phyloP scores from a whole-genome alignment of 2,113 vertebrate species.

The Erythrocercus mccallii region DNA sequence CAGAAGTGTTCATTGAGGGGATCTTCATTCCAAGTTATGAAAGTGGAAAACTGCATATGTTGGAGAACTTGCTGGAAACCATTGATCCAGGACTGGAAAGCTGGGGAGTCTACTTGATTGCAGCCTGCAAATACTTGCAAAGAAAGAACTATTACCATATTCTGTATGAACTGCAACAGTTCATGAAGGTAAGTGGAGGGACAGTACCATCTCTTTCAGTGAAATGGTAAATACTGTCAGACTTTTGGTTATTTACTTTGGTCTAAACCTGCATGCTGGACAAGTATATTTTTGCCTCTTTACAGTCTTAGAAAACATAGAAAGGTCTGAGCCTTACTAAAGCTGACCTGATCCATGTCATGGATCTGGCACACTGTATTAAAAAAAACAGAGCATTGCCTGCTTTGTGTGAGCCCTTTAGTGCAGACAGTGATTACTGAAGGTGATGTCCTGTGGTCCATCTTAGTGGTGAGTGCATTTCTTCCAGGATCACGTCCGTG shows the following conservation, averaged over 20 bases:
- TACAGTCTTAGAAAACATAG: not conserved
- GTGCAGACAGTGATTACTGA: not conserved
- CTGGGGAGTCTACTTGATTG: conserved; percentile 89
- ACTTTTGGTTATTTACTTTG: not conserved
- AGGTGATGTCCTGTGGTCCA: not conserved
- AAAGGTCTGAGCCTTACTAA: not conserved
- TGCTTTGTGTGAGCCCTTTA: not conserved
- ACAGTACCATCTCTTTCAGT: not conserved
- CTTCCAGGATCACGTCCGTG: conserved; percentile 90
- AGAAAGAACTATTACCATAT: conserved; percentile 87
- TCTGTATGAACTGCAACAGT: conserved; percentile 95
- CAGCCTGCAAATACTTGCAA: conserved; percentile 93
- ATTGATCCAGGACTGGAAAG: conserved; percentile 86
- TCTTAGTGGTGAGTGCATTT: not conserved
- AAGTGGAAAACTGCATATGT: conserved; percentile 80
- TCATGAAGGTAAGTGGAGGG: conserved; percentile 86
- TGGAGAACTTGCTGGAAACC: conserved; percentile 88
- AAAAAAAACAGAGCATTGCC: not conserved
- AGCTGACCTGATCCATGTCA: not conserved
- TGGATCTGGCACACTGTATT: not conserved
- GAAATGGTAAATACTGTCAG: not conserved
- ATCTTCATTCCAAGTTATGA: conserved; percentile 88
- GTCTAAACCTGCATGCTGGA: not conserved
- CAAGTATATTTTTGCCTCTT: not conserved
- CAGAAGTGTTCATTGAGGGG: conserved; percentile 92